A percentile compares a stretch with the other conserved stretches of the same genome.
Evolutionary conservation across 2,888 invertebrate species (phyloP).

Genomic region (Tetramorium bicarinatum): DNA sequence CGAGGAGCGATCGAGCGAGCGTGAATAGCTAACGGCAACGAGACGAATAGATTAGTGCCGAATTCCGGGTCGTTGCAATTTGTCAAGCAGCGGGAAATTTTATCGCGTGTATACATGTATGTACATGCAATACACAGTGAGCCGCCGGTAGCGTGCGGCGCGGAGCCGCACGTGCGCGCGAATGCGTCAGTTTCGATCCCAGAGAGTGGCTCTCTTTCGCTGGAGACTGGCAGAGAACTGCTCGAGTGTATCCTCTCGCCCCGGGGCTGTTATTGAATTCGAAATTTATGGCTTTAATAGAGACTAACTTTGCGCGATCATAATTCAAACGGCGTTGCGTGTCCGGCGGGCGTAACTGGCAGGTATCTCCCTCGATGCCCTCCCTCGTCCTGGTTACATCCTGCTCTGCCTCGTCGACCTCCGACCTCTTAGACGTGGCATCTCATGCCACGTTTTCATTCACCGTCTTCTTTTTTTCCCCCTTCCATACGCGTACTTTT

Average conservation of each 20-base stretch:
- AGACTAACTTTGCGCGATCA: conserved; percentile 81
- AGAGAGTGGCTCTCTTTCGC: conserved; percentile 34
- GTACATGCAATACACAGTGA: neutral
- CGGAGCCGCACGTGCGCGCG: conserved; percentile 27
- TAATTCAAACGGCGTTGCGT: conserved; percentile 83
- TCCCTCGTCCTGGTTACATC: conserved; percentile 38
- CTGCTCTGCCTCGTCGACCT: conserved; percentile 33
- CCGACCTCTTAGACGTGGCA: conserved; percentile 35
- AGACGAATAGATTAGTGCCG: conserved; percentile 72
- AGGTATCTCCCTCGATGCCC: conserved; percentile 56
- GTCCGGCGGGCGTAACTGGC: conserved; percentile 77
- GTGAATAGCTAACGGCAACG: conserved; percentile 55
- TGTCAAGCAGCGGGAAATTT: conserved; percentile 69
- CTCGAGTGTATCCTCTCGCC: conserved; percentile 70
- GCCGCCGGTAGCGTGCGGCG: conserved; percentile 7
- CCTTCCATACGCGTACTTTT: neutral
- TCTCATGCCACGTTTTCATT: conserved; percentile 19
- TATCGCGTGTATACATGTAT: conserved; percentile 47
- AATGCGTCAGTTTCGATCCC: conserved; percentile 36
- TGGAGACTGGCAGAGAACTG: conserved; percentile 49
- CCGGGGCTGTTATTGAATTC: conserved; percentile 83
- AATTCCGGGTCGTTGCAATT: conserved; percentile 69
- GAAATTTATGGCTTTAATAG: conserved; percentile 86
- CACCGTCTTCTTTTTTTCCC: neutral
- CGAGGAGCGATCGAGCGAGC: conserved; percentile 43